A percentile compares a stretch with the other conserved stretches of the same genome.
Conservation (phyloP, 2,888 invertebrate species). For the Rhopalosiphum nymphaeae region DNA sequence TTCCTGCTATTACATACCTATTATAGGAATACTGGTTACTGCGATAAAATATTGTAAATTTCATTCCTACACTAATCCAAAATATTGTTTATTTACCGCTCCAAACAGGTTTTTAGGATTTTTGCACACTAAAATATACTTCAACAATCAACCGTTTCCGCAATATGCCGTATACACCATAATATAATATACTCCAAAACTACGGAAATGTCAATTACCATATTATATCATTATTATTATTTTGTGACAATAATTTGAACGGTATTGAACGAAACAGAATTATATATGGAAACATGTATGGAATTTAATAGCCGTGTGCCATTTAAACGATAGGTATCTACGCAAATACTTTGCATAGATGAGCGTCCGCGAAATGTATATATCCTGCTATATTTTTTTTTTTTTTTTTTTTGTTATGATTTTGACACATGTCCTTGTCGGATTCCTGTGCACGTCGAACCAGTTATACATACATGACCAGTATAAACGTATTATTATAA, state of each 20-base stretch:
- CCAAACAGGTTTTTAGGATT: neutral
- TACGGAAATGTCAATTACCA: constrained; percentile 4
- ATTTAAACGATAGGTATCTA: neutral
- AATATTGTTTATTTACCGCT: neutral
- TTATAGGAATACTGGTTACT: neutral
- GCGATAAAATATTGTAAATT: neutral
- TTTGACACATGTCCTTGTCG: constrained; percentile 40
- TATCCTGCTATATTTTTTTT: neutral
- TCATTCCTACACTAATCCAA: neutral
- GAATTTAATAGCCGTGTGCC: neutral
- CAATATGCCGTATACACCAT: neutral
- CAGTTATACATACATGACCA: neutral
- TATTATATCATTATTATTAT: constrained; percentile 10
- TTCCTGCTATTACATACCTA: neutral
- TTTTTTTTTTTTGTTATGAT: neutral
- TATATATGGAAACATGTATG: neutral
- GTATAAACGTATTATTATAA: neutral
- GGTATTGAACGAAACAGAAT: neutral
- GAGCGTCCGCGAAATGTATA: neutral
- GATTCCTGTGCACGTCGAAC: constrained; percentile 8
- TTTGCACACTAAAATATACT: neutral
- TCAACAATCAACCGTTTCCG: neutral
- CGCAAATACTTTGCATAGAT: too few species aligned
- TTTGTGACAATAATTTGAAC: neutral
- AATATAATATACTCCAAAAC: neutral